Evolutionary conservation across 2,888 invertebrate genomes (phyloP).

Genomic region (Drosophila borealis): DNA sequence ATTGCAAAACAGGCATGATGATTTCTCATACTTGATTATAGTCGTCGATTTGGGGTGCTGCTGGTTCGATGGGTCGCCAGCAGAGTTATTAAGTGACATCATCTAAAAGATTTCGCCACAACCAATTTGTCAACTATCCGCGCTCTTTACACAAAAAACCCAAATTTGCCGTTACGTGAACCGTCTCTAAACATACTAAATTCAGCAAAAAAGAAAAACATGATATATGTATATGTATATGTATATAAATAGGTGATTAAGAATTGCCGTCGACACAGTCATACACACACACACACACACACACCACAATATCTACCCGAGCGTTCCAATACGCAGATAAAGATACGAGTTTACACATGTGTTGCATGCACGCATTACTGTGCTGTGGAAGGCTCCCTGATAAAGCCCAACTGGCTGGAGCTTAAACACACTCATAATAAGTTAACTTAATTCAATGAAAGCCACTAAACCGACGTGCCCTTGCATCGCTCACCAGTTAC

Average conservation of each 20-base stretch:
- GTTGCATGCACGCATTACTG: slow-evolving; percentile 5
- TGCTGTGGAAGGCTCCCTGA: slow-evolving; percentile 32
- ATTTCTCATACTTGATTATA: slow-evolving; percentile 85
- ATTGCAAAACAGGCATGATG: slow-evolving; percentile 89
- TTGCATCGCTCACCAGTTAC: neutral
- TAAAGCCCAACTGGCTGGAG: slow-evolving; percentile 18
- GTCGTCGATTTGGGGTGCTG: slow-evolving; percentile 70
- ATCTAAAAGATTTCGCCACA: neutral
- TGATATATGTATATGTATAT: neutral
- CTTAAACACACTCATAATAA: neutral
- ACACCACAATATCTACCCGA: neutral
- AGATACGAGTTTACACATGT: slow-evolving; percentile 36
- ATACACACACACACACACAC: slow-evolving; percentile 14
- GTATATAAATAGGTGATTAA: slow-evolving; percentile 51
- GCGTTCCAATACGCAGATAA: slow-evolving; percentile 7
- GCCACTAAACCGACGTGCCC: neutral
- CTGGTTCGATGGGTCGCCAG: neutral
- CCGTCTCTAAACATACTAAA: slow-evolving; percentile 68
- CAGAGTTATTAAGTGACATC: slow-evolving; percentile 51
- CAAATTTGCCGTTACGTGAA: slow-evolving; percentile 43
- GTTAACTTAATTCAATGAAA: neutral
- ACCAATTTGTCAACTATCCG: neutral
- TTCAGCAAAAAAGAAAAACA: slow-evolving; percentile 37
- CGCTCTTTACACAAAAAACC: slow-evolving; percentile 1
- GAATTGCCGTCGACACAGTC: slow-evolving; percentile 45